These are phyloP conservation scores for Chrosomus eos DNA, from an alignment of 2,797 vertebrate species.

Conservation along the genomic window DNA sequence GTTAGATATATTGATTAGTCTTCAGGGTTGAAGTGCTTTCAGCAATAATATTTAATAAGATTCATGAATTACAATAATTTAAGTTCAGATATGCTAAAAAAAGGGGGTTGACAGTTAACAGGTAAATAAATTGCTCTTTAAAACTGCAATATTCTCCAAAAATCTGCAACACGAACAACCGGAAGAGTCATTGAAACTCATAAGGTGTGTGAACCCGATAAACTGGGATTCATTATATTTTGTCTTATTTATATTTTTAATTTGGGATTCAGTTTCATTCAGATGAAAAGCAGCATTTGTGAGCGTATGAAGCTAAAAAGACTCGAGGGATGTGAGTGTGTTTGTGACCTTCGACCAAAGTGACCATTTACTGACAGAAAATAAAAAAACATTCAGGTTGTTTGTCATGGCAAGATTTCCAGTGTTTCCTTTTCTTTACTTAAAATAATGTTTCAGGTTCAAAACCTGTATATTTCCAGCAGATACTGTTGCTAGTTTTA, in stretches of 20 bases:
- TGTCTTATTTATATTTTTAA: not conserved
- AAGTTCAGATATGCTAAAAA: not conserved
- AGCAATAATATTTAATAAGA: not conserved
- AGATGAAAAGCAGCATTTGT: not conserved
- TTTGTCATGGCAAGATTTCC: constrained; percentile 52
- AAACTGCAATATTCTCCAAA: not conserved
- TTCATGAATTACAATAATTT: not conserved
- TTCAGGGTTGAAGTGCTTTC: not conserved
- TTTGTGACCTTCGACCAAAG: constrained; percentile 63
- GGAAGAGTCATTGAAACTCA: not conserved
- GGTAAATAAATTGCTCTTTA: not conserved
- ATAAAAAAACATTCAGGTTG: constrained; percentile 55
- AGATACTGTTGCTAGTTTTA: not conserved
- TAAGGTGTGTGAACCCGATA: not conserved
- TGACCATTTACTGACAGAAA: constrained; percentile 60
- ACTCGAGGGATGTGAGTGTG: constrained; percentile 38
- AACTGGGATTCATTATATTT: not conserved
- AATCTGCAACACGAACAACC: not conserved
- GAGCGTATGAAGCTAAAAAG: not conserved
- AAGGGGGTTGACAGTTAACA: not conserved
- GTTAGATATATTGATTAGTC: not conserved
- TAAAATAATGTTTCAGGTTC: not conserved
- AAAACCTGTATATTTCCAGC: not conserved
- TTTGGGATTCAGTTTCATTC: constrained; percentile 7
- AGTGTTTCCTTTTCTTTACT: constrained; percentile 30